Conservation (phyloP, 1,140 invertebrate genomes). For the Zaprionus ghesquierei region DNA sequence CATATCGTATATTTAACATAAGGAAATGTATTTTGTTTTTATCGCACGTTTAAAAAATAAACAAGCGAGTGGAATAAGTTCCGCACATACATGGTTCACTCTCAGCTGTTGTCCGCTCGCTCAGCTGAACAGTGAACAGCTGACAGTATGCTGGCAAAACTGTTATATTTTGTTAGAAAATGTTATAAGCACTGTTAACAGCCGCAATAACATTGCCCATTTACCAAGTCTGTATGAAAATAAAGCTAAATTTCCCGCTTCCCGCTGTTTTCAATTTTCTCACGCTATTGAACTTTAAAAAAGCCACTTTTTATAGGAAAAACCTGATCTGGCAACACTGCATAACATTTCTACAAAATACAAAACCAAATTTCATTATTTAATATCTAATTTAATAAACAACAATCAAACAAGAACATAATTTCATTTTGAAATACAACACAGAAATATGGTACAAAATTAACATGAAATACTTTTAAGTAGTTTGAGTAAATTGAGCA, state of each 20-base stretch:
- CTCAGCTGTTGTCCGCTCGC: slow-evolving; percentile 5
- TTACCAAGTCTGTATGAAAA: background rate
- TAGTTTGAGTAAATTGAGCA: slow-evolving; percentile 34
- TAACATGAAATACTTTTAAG: slow-evolving; percentile 11
- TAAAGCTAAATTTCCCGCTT: too few species aligned
- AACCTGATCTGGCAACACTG: too few species aligned
- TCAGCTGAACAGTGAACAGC: background rate
- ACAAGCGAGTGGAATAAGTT: background rate
- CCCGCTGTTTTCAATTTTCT: too few species aligned
- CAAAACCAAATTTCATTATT: background rate
- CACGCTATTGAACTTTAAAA: too few species aligned
- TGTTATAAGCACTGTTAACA: background rate
- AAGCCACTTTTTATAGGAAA: too few species aligned
- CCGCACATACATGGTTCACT: background rate
- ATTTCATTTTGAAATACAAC: slow-evolving; percentile 24
- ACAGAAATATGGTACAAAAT: slow-evolving; percentile 30
- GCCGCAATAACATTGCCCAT: background rate
- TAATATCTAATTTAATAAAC: slow-evolving; percentile 41
- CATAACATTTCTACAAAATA: too few species aligned
- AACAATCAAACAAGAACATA: slow-evolving; percentile 35
- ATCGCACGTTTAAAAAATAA: slow-evolving; percentile 11
- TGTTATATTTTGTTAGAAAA: background rate
- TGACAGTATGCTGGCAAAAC: background rate
- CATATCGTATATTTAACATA: slow-evolving; percentile 45
- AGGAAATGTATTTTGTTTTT: background rate